phyloP scores from a whole-genome alignment of 2,888 invertebrate species.

The Drosophila falleni region DNA sequence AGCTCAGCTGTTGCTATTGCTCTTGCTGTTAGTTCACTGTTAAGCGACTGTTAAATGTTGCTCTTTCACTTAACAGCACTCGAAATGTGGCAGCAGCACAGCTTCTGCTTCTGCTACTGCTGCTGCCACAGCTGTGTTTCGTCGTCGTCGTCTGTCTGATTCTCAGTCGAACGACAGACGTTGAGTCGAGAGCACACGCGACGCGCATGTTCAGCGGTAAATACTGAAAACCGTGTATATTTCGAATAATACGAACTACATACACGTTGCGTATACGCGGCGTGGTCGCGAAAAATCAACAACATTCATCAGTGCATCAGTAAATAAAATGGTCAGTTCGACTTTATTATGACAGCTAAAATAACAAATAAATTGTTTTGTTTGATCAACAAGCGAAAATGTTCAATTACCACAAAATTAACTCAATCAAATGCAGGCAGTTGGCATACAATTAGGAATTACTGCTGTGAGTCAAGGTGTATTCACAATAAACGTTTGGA shows the following conservation, averaged over 20 bases:
- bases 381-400: conserved; percentile 20
- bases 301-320: conserved; percentile 32
- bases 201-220: conserved; percentile 59
- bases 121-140: conserved; percentile 17
- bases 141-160: conserved; percentile 19
- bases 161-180: conserved; percentile 64
- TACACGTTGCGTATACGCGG: conserved; percentile 68
- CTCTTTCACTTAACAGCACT: conserved; percentile 52
- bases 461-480: neutral
- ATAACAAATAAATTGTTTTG: conserved; percentile 19
- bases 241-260: conserved; percentile 15
- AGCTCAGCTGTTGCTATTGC: conserved; percentile 66
- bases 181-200: conserved; percentile 64
- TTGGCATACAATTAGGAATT: neutral
- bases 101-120: conserved; percentile 48
- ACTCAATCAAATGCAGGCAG: conserved; percentile 6
- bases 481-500: neutral
- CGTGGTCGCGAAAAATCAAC: conserved; percentile 17
- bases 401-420: conserved; percentile 20
- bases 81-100: conserved; percentile 43
- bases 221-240: conserved; percentile 12
- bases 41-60: conserved; percentile 35
- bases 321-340: conserved; percentile 53
- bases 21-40: conserved; percentile 39
- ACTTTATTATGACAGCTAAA: conserved; percentile 43